phyloP scores from a whole-genome alignment of 2,888 invertebrate genomes.

The Amphiduros pacificus region DNA sequence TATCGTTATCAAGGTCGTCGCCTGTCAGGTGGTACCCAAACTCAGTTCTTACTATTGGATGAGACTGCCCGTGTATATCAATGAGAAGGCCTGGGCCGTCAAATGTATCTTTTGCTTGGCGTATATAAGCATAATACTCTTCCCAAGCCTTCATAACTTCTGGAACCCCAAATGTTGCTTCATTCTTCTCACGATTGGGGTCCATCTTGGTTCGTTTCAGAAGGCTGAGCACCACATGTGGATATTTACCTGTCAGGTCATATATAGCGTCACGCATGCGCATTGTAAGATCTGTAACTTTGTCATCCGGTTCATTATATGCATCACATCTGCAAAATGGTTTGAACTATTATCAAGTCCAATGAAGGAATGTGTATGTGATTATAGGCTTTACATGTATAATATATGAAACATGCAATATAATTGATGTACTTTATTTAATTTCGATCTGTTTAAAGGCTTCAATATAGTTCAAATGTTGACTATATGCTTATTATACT shows the following conservation, averaged over 20 bases:
- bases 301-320: too few relatives aligned
- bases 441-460: too few relatives aligned
- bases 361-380: too few relatives aligned
- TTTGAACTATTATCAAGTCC: too few relatives aligned
- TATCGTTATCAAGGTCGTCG: background rate
- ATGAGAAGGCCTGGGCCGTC: background rate
- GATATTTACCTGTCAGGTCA: background rate
- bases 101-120: background rate
- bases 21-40: background rate
- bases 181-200: background rate
- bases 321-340: too few relatives aligned
- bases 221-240: background rate
- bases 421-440: too few relatives aligned
- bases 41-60: background rate
- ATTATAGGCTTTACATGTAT: too few relatives aligned
- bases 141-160: background rate
- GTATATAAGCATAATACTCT: background rate
- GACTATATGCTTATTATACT: too few relatives aligned
- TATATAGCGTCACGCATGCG: too few relatives aligned
- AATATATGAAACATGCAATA: too few relatives aligned
- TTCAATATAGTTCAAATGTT: too few relatives aligned
- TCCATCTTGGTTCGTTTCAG: background rate
- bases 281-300: too few relatives aligned
- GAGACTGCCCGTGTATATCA: background rate
- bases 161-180: background rate